Base-by-base conservation (phyloP, 2,888 invertebrate species). In the Epicampocera succincta region DNA sequence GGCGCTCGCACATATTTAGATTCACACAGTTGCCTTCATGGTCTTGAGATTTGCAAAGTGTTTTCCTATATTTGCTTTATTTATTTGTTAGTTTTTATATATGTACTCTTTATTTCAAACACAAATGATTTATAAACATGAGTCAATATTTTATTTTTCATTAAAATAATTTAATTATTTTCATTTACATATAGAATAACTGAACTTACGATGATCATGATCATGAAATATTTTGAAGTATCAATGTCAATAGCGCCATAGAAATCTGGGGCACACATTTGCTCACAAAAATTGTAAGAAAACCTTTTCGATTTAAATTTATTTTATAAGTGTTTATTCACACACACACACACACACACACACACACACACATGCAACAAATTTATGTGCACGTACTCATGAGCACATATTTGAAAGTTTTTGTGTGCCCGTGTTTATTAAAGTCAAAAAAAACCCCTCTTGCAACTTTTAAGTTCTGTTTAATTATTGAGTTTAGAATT, bases 171-270 rank as follows among this genome's bases (percentile, higher is more conserved):
- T 12, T 58, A 44, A 6, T 19, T 48, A 40, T n/a, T 52, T 21
- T 65, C 25, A 33, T 17, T 3, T 52, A n/a, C n/a, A n/a, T n/a
- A 15, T 60, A 13, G 15, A 60, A 33, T 8, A 50, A 46, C 56
- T 2, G 13, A 50, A 61, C 29, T 61, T 21, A 63, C 25, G 29
- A 38, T 74, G 66, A 68, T 60, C 68, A 44, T 75, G 75, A 75
- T 58, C 42, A 68, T 68, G 75, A 75, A 73, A 44, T 40, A 56
- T 15, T 25, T 17, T 48, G 60, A 46, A 44, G 50, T 58, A 72
- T 71, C 77, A 78, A 65, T 78, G 77, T 78, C 77, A 78, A 72
- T 58, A 50, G 13, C 42, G 72, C 58, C 46, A 38, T 46, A 38
- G 69, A 54, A 63, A 63, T 73, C 44, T 63, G 44, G 72, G 72